These are phyloP conservation scores for Idaea straminata DNA, from an alignment of 2,888 invertebrate genomes.

Conservation along the genomic window DNA sequence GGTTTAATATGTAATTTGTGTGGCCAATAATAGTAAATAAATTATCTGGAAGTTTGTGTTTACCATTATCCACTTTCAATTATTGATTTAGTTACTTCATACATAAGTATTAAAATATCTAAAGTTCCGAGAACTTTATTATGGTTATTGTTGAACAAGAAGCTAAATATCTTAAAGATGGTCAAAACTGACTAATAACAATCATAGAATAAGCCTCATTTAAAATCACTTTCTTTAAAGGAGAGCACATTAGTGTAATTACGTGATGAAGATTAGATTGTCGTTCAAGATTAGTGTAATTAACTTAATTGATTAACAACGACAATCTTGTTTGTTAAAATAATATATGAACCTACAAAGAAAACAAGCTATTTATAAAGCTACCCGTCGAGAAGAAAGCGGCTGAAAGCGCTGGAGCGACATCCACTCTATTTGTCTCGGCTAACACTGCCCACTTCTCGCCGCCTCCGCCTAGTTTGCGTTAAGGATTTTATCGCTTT, in stretches of 20 bases:
- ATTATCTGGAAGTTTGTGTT: too few relatives aligned
- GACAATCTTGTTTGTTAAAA: slow-evolving; percentile 29
- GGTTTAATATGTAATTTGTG: too few relatives aligned
- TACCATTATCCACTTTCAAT: too few relatives aligned
- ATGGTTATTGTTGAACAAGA: too few relatives aligned
- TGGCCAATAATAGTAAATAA: too few relatives aligned
- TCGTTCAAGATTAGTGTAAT: not conserved
- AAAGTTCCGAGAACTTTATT: too few relatives aligned
- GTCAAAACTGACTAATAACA: not conserved
- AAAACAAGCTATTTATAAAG: slow-evolving; percentile 66
- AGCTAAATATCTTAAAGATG: not conserved
- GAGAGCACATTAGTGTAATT: not conserved
- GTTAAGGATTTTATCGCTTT: slow-evolving; percentile 66
- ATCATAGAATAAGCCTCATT: not conserved
- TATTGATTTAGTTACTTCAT: too few relatives aligned
- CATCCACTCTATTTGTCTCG: slow-evolving; percentile 69
- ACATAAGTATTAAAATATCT: too few relatives aligned
- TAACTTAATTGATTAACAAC: not conserved
- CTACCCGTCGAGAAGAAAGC: slow-evolving; percentile 47
- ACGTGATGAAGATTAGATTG: not conserved
- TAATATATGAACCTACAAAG: slow-evolving; percentile 39
- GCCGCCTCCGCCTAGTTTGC: slow-evolving; percentile 61
- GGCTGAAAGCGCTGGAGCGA: slow-evolving; percentile 55
- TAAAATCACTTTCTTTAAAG: not conserved
- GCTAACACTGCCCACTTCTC: slow-evolving; percentile 66